Evolutionary conservation across 2,113 vertebrate genomes (phyloP).

Genomic region (Orcinus orca): DNA sequence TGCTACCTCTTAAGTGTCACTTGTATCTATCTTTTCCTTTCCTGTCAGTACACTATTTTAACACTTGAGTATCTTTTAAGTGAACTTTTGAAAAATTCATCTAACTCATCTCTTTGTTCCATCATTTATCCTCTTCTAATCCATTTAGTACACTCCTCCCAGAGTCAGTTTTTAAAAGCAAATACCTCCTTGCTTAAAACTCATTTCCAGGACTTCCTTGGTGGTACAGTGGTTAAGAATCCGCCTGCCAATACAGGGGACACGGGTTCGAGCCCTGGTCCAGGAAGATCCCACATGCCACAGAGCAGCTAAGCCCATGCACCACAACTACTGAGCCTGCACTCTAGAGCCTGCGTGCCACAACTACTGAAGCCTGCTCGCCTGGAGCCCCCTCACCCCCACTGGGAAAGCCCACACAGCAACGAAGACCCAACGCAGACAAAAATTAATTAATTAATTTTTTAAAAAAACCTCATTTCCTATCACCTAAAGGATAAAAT

Average conservation of each 20-base stretch:
- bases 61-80: neutral
- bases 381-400: too few species aligned
- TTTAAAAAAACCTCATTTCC: neutral
- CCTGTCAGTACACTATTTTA: neutral
- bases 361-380: too few species aligned
- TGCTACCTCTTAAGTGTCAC: neutral
- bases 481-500: neutral
- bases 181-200: neutral
- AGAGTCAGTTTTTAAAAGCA: slow-evolving; percentile 37
- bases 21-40: neutral
- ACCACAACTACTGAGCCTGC: too few species aligned
- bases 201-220: neutral
- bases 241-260: too few species aligned
- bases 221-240: too few species aligned
- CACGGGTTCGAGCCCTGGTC: too few species aligned
- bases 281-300: too few species aligned
- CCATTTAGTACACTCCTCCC: neutral
- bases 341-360: too few species aligned
- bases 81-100: neutral
- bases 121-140: neutral
- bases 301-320: too few species aligned
- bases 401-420: too few species aligned
- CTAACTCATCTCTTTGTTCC: neutral
- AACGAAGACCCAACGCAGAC: too few species aligned
- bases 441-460: too few species aligned